Percentiles rank a stretch among this genome's conserved stretches.
Evolutionary conservation across 2,113 vertebrate species (phyloP).

Genomic region (Puffinus mauretanicus): DNA sequence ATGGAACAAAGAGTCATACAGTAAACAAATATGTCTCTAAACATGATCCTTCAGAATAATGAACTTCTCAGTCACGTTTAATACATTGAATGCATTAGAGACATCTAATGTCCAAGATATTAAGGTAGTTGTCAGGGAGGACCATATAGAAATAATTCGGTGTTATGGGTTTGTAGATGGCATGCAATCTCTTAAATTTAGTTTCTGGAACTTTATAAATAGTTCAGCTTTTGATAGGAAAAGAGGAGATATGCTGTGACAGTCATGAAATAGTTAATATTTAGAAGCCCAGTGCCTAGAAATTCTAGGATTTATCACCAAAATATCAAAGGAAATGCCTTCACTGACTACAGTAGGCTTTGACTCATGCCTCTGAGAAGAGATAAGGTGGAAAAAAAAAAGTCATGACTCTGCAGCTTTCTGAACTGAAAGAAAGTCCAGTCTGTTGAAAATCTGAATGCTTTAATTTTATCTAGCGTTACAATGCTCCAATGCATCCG

Average conservation of each 20-base stretch:
- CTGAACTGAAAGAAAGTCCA: not conserved
- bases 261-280: not conserved
- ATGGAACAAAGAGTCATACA: not conserved
- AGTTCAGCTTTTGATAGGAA: not conserved
- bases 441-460: not conserved
- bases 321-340: not conserved
- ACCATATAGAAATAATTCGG: not conserved
- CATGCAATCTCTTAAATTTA: not conserved
- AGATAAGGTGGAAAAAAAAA: not conserved
- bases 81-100: not conserved
- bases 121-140: not conserved
- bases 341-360: not conserved
- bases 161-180: not conserved
- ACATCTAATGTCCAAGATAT: not conserved
- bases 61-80: not conserved
- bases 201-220: not conserved
- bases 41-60: not conserved
- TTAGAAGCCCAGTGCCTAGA: not conserved
- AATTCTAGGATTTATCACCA: not conserved
- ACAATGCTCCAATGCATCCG: not conserved
- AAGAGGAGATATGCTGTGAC: not conserved
- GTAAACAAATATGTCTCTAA: not conserved
- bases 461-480: not conserved
- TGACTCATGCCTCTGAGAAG: not conserved
- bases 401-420: not conserved